Evolutionary conservation across 37 sponge, comb jelly and placozoan species (phyloP).

Genomic region (Diacarnus erythraeanus): DNA sequence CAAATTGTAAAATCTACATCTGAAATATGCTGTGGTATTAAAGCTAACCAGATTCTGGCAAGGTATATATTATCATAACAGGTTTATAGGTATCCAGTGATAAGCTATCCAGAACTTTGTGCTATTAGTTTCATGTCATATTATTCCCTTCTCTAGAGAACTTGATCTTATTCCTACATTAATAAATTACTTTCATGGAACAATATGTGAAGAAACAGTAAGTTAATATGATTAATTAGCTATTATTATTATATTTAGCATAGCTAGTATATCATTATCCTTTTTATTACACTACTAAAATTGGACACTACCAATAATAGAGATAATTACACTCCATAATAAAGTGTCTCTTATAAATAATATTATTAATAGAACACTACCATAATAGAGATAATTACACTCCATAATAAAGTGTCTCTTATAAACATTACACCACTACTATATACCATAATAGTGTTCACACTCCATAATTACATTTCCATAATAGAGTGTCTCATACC

Average conservation of each 20-base stretch:
- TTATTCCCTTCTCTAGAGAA: neutral
- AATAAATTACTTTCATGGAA: neutral
- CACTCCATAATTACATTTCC: too few species aligned
- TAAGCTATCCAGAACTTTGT: neutral
- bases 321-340: too few species aligned
- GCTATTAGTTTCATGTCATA: neutral
- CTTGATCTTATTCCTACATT: neutral
- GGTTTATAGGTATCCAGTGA: neutral
- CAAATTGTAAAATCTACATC: slow-evolving; percentile 33
- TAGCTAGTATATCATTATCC: neutral
- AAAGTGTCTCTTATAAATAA: too few species aligned
- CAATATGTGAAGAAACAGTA: slow-evolving; percentile 15
- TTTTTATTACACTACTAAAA: too few species aligned
- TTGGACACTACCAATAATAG: too few species aligned
- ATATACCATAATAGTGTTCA: too few species aligned
- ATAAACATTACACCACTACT: too few species aligned
- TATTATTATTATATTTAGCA: neutral
- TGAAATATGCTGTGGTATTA: slow-evolving; percentile 34
- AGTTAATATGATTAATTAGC: neutral
- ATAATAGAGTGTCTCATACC: too few species aligned
- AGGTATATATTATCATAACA: neutral
- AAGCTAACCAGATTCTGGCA: slow-evolving; percentile 27
- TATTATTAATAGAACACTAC: too few species aligned
- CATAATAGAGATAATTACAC: too few species aligned
- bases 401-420: too few species aligned